Base-by-base conservation (phyloP, 2,113 vertebrate genomes). In the Pseudopodoces humilis region DNA sequence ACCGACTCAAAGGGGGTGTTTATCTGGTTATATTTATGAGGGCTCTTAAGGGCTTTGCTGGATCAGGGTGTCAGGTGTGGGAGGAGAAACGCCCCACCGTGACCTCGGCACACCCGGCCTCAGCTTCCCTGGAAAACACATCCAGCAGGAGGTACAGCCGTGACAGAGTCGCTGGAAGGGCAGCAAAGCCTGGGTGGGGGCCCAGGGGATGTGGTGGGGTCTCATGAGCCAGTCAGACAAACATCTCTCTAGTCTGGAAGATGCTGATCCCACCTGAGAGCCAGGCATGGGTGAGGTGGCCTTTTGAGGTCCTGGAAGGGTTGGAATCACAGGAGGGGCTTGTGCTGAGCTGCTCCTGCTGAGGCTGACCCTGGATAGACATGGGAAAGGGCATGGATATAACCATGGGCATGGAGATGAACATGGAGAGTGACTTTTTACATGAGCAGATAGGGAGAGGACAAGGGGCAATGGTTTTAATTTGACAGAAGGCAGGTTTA, bases 21-120 rank as follows among this genome's bases (percentile, higher is more conserved):
- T 85, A 85, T 85, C 87, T 85, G 85, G 53, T 89, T 81, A 3
- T 88, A 50, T 94, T 91, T 79, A 37, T 37, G 90, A 94, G 75
- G 83, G 47, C 0, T 19, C 86, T 92, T 92, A 89, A 94, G 86
- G 30, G 86, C 93, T 97, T 96, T 88, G 78, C 67, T 41, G 87
- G 90, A 69, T 95, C 92, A 67, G 1, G 2, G 60, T 35, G 69
- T 62, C 83, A 83, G 92, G 92, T 65, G 69, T n/a, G 53, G 58
- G 77, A 77, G 50, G 72, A 1, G 7, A 28, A 52, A 27, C 7
- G 8, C 19, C 13, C 46, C 8, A 3, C 55, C 10, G 1, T 22
- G 41, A 55, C 78, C 78, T 86, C 9, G 0, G 68, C 60, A 35
- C 49, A 5, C 37, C 11, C 1, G 0, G n/a, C 60, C 15, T 11